Conservation (phyloP, 2,113 vertebrate species). For the Mesembrinibis cayennensis region DNA sequence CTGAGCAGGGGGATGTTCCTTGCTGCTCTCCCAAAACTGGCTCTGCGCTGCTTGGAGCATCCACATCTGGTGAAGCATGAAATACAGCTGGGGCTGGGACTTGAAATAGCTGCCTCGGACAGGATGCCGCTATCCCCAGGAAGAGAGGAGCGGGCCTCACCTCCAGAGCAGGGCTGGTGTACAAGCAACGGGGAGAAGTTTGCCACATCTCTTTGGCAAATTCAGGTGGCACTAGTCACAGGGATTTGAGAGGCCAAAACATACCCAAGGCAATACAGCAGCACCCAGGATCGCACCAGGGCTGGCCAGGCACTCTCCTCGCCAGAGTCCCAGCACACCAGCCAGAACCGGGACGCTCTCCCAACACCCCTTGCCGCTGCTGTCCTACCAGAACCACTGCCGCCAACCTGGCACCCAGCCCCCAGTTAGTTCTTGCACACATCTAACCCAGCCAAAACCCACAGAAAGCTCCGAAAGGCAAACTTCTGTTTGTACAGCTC, state of each 20-base stretch:
- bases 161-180: neutral
- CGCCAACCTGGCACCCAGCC: neutral
- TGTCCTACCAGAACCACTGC: neutral
- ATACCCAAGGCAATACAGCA: neutral
- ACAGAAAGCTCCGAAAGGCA: neutral
- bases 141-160: neutral
- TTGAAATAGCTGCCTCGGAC: neutral
- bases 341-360: accelerated
- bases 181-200: neutral
- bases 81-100: neutral
- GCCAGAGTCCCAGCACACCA: neutral
- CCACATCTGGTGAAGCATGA: neutral
- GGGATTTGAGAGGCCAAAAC: neutral
- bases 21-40: neutral
- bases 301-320: too few relatives aligned
- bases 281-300: neutral
- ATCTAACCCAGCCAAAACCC: neutral
- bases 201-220: neutral
- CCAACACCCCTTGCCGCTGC: neutral
- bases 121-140: neutral
- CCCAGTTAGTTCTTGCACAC: neutral
- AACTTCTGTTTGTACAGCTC: neutral
- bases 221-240: neutral
- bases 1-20: neutral
- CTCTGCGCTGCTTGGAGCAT: neutral